Evolutionary conservation across 2,888 invertebrate genomes (phyloP), one percentile per base, ranked within the genome.

Genomic region (Gryllus longicercus): DNA sequence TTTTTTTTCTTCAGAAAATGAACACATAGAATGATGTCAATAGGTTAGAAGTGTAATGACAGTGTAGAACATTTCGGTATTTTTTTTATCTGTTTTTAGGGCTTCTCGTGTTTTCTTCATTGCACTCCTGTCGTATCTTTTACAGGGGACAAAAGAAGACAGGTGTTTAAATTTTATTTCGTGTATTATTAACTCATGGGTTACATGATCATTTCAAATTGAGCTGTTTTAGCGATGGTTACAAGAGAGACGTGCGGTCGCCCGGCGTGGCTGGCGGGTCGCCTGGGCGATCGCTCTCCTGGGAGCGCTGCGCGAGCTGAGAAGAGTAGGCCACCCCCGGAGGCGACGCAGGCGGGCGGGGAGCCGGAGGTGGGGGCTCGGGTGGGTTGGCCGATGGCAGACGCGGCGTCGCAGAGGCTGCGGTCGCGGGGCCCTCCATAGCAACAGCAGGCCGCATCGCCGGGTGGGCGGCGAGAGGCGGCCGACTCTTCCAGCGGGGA

Each of bases 361-460:
- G 63, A 63, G n/a, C 16, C 63, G 8, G 63, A 63, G n/a, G 63
- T 4, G 63, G 16, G 16, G 63, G 14, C 63, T 63, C 63, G 63
- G 14, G 63, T 14, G 16, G 63, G 63, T 63, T 63, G 16, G 63
- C 63, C 63, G 63, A 63, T n/a, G 14, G 63, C 63, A 14, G 63
- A 63, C 63, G 63, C 63, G 63, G 63, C 16, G 63, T 63, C 63
- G 38, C 63, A 63, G n/a, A 63, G 38, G 38, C 38, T 38, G 38
- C 38, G 38, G 38, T 38, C 38, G 38, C 38, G 38, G 38, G 38
- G 38, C 38, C 38, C 38, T 38, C 38, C 38, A 38, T 5, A 38
- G 38, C 38, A 38, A 38, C 38, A 38, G 38, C 38, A 80, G 76
- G 21, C 80, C 76, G 14, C 80, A 80, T 50, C 80, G 80, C 21